Conservation (phyloP, 2,888 invertebrate species). For the Volucella zonaria region DNA sequence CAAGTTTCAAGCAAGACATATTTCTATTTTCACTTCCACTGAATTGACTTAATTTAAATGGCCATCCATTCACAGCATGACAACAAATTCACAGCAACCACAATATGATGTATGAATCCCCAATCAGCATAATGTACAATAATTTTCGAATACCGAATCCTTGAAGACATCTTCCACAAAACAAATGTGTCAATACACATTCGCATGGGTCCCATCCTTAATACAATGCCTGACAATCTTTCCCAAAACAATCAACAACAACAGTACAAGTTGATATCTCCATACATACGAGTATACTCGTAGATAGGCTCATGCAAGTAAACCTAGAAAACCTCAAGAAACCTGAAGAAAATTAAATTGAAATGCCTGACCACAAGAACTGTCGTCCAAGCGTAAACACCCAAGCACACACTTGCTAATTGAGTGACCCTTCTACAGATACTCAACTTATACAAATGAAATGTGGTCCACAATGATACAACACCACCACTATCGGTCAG, state of each 20-base stretch:
- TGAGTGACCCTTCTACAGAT: conserved; percentile 72
- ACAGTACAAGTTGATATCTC: background rate
- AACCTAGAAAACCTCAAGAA: conserved; percentile 63
- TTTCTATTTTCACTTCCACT: no score
- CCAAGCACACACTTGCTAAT: conserved; percentile 74
- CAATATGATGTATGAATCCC: conserved; percentile 35
- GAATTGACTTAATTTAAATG: no score
- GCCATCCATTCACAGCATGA: no score
- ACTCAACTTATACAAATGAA: conserved; percentile 66
- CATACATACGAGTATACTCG: background rate
- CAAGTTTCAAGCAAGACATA: no score
- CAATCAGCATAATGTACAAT: conserved; percentile 26
- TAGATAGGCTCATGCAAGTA: background rate
- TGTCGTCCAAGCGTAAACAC: conserved; percentile 72
- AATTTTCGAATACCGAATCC: conserved; percentile 14
- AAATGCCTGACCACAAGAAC: conserved; percentile 71
- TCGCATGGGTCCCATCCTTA: background rate
- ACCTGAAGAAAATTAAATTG: conserved; percentile 73
- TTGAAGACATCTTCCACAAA: conserved; percentile 28
- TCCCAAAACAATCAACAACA: conserved; percentile 35
- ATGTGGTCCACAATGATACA: conserved; percentile 68
- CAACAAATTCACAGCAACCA: background rate
- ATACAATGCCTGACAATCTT: background rate
- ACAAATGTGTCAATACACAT: conserved; percentile 14
- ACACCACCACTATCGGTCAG: conserved; percentile 17